Evolutionary conservation across 2,888 invertebrate species (phyloP).

Genomic region (Caenorhabditis sinica): DNA sequence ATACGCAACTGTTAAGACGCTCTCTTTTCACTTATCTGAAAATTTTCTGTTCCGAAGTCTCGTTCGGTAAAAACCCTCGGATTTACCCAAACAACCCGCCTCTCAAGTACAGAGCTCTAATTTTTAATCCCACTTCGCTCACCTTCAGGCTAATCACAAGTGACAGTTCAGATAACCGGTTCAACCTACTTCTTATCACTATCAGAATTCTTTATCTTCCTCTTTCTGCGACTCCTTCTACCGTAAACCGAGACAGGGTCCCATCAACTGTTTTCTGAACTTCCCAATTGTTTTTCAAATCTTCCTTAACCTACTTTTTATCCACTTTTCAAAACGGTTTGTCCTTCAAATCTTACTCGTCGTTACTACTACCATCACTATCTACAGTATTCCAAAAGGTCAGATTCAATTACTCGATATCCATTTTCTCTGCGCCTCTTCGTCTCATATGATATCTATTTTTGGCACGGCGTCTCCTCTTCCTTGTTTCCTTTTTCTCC

Average conservation of each 20-base stretch:
- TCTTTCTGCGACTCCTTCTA: too few species aligned
- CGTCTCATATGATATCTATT: background rate
- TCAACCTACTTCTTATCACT: too few species aligned
- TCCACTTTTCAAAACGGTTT: constrained; percentile 11
- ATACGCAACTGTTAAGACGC: too few species aligned
- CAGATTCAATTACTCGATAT: constrained; percentile 59
- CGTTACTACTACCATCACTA: constrained; percentile 3
- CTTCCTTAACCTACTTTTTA: constrained; percentile 19
- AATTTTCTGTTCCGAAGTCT: too few species aligned
- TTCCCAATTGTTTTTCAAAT: constrained; percentile 3
- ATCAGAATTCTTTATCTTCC: background rate
- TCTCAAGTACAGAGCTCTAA: too few species aligned
- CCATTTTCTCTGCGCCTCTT: background rate
- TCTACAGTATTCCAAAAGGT: constrained; percentile 47
- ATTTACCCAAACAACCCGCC: too few species aligned
- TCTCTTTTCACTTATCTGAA: too few species aligned
- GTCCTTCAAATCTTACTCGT: constrained; percentile 4
- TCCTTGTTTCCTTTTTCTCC: constrained; percentile 12
- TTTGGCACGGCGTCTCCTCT: constrained; percentile 30
- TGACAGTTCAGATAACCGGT: too few species aligned
- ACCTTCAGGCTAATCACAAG: too few species aligned
- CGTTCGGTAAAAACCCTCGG: too few species aligned
- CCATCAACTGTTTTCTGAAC: background rate
- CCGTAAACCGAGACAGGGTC: background rate
- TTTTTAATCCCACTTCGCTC: too few species aligned